Evolutionary conservation across 2,888 invertebrate genomes (phyloP), one percentile per base, ranked within the genome.

Genomic region (Leptura quadrifasciata): DNA sequence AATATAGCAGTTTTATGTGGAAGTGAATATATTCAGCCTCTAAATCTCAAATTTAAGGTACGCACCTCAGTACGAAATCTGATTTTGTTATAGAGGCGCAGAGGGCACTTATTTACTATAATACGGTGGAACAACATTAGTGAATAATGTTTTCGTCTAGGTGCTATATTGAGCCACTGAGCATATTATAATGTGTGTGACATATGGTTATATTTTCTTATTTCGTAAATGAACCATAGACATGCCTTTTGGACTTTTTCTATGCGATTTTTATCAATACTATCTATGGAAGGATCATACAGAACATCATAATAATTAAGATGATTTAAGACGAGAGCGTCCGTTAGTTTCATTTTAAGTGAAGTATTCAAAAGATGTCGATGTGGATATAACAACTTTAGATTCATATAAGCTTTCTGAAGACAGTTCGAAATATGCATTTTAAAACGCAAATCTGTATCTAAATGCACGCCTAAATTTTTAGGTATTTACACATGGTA

Each of bases 201-300:
- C n/a, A n/a, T n/a, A n/a, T n/a, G n/a, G n/a, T n/a, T n/a, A n/a
- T n/a, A n/a, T n/a, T n/a, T n/a, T n/a, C n/a, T n/a, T n/a, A n/a
- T n/a, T 21, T 21, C 10, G 60, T 27, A 18, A 21, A 67, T 54
- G n/a, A 67, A 67, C 17, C 54, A 12, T 18, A 52, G 47, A 15
- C 67, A 67, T 52, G 67, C 52, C n/a, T 67, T 67, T 67, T 67
- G 54, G 17, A 24, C 24, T 67, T 67, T 52, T 52, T 52, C 67
- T 21, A 52, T 52, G 15, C n/a, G 52, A 17, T 67, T 67, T 21
- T 12, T 67, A 39, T 52, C 52, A 21, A 67, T 52, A 52, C 12
- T n/a, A n/a, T n/a, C n/a, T n/a, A n/a, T n/a, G n/a, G n/a, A n/a
- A n/a, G n/a, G n/a, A n/a, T n/a, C n/a, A n/a, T n/a, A n/a, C n/a